phyloP scores from a whole-genome alignment of 2,888 invertebrate genomes.

The Aspidiotus rigidus region DNA sequence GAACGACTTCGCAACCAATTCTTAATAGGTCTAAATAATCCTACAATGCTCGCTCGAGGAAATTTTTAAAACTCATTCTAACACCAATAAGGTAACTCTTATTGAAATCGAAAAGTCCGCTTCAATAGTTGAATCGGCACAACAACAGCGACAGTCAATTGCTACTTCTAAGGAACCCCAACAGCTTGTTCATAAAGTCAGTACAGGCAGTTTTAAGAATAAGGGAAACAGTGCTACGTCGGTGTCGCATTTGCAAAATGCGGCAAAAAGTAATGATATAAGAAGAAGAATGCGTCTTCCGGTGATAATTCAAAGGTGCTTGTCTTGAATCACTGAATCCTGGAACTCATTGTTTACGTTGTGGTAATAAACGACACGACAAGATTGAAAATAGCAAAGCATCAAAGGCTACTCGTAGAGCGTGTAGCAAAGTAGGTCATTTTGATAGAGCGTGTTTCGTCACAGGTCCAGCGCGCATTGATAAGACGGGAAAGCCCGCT shows the following conservation, averaged over 20 bases:
- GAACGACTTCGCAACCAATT: constrained; percentile 12
- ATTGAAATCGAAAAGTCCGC: not conserved
- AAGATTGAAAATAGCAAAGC: not conserved
- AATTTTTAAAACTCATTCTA: not conserved
- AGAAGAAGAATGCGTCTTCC: too few species aligned
- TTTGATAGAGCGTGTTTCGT: constrained; percentile 12
- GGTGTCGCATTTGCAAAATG: too few species aligned
- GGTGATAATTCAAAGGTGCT: too few species aligned
- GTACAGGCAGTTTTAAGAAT: too few species aligned
- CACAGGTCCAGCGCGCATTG: not conserved
- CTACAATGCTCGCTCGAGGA: constrained; percentile 1
- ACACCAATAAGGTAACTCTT: too few species aligned
- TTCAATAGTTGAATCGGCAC: not conserved
- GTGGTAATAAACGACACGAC: constrained; percentile 10
- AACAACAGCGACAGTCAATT: not conserved
- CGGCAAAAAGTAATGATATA: too few species aligned
- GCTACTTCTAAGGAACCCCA: too few species aligned
- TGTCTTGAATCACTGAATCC: constrained; percentile 7
- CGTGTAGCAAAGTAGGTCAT: constrained; percentile 12
- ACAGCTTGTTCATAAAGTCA: too few species aligned
- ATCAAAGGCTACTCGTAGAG: not conserved
- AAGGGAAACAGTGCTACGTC: too few species aligned
- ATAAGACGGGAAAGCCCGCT: too few species aligned
- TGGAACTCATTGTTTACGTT: not conserved
- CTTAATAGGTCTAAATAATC: constrained; percentile 16